Conservation (phyloP, 2,888 invertebrate species). For the Flabesymbios commensalis region DNA sequence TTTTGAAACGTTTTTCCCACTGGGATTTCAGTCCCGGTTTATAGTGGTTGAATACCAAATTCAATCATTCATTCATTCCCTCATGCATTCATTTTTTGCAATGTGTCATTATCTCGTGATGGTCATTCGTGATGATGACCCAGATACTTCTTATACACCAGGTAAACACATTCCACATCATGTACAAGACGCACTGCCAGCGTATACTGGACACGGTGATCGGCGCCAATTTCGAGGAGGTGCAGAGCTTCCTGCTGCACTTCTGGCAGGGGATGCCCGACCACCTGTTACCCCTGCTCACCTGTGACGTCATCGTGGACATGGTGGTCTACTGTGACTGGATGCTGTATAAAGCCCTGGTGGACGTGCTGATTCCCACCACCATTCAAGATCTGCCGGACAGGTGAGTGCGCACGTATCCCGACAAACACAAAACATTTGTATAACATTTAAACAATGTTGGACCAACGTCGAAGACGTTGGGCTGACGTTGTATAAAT, state of each 20-base stretch:
- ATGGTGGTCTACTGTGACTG: slow-evolving; percentile 64
- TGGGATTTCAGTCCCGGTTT: too few species aligned
- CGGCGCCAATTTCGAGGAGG: slow-evolving; percentile 64
- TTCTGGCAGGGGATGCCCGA: slow-evolving; percentile 41
- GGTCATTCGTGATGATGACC: too few species aligned
- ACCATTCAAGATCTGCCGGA: slow-evolving; percentile 31
- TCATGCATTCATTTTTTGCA: too few species aligned
- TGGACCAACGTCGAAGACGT: too few species aligned
- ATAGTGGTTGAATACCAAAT: too few species aligned
- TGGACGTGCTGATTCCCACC: slow-evolving; percentile 62
- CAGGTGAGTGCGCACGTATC: neutral
- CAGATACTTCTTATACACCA: too few species aligned
- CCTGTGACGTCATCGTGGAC: slow-evolving; percentile 52
- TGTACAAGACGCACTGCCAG: slow-evolving; percentile 65
- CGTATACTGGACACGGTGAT: slow-evolving; percentile 63
- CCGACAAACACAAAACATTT: too few species aligned
- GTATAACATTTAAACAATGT: too few species aligned
- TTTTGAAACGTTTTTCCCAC: too few species aligned
- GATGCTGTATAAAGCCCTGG: slow-evolving; percentile 62
- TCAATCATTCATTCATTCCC: neutral
- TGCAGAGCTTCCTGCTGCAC: slow-evolving; percentile 49
- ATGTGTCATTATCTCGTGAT: too few species aligned
- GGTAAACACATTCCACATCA: slow-evolving; percentile 63
- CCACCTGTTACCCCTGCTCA: slow-evolving; percentile 35
- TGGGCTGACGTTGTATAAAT: too few species aligned